Evolutionary conservation across 2,888 invertebrate genomes (phyloP).

Genomic region (Macrostomum cliftonense): DNA sequence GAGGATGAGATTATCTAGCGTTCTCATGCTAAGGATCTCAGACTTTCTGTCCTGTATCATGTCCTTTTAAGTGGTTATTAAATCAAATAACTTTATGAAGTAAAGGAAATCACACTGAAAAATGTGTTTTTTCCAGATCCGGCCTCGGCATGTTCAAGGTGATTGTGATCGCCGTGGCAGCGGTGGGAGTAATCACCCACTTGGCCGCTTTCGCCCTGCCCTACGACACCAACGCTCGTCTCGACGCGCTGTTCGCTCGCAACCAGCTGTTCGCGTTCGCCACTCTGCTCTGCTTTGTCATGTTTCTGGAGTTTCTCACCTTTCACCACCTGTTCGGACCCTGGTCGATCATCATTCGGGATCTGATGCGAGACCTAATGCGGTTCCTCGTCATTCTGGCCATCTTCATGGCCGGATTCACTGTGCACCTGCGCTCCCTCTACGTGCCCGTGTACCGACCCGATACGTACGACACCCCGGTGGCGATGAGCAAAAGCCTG

Average conservation of each 20-base stretch:
- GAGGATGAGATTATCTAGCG: no score
- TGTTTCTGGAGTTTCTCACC: conserved; percentile 77
- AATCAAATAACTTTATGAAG: no score
- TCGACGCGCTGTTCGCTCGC: conserved; percentile 55
- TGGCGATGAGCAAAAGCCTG: conserved; percentile 5
- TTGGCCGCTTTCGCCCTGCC: conserved; percentile 46
- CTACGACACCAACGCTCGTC: conserved; percentile 46
- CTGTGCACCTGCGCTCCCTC: conserved; percentile 55
- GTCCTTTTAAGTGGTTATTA: no score
- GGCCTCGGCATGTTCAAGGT: conserved; percentile 63
- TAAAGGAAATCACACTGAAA: no score
- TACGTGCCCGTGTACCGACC: conserved; percentile 74
- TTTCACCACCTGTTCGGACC: conserved; percentile 98
- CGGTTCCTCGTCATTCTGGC: conserved; percentile 86
- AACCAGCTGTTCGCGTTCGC: conserved; percentile 91
- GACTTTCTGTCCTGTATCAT: no score
- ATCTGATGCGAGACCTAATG: conserved; percentile 54
- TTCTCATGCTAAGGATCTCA: no score
- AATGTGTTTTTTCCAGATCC: conserved; percentile 25
- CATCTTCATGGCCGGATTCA: conserved; percentile 95
- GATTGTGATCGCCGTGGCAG: conserved; percentile 57
- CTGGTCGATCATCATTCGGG: conserved; percentile 96
- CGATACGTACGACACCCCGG: conserved; percentile 21
- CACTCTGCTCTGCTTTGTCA: conserved; percentile 82
- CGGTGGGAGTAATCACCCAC: conserved; percentile 48